Evolutionary conservation across 2,113 vertebrate species (phyloP).

Genomic region (Cranoglanis bouderius): DNA sequence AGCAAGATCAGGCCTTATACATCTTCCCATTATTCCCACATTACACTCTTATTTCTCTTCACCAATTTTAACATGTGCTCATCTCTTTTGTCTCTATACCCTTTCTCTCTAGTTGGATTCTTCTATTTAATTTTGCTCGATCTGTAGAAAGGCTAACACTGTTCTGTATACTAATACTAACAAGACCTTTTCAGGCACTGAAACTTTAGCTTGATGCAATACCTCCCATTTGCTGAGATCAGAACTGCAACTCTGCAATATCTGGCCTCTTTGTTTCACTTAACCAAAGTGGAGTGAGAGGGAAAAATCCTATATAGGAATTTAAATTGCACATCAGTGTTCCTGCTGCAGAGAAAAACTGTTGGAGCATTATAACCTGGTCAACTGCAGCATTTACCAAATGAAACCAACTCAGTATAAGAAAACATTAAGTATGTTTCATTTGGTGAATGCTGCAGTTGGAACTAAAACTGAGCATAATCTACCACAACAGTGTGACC

Average conservation of each 20-base stretch:
- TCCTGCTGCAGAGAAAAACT: neutral
- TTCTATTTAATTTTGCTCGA: neutral
- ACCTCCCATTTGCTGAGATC: neutral
- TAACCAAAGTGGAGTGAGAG: neutral
- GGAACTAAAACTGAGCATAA: neutral
- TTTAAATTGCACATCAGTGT: neutral
- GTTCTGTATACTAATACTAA: slow-evolving; percentile 32
- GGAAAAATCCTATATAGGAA: neutral
- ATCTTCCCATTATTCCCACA: neutral
- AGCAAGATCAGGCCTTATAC: neutral
- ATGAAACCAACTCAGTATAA: neutral
- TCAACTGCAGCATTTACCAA: neutral
- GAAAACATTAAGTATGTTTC: neutral
- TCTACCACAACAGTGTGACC: neutral
- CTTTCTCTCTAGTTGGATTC: neutral
- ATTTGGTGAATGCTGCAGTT: neutral
- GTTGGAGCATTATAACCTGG: neutral
- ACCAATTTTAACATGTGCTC: neutral
- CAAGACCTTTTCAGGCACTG: slow-evolving; percentile 1
- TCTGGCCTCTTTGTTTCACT: slow-evolving; percentile 36
- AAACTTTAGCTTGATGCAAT: slow-evolving; percentile 18
- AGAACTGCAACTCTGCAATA: slow-evolving; percentile 29
- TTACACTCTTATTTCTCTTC: neutral
- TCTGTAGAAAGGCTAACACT: slow-evolving; percentile 17
- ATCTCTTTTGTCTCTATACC: neutral